phyloP scores from a whole-genome alignment of 2,888 invertebrate genomes.

The Drosophila macrothrix region DNA sequence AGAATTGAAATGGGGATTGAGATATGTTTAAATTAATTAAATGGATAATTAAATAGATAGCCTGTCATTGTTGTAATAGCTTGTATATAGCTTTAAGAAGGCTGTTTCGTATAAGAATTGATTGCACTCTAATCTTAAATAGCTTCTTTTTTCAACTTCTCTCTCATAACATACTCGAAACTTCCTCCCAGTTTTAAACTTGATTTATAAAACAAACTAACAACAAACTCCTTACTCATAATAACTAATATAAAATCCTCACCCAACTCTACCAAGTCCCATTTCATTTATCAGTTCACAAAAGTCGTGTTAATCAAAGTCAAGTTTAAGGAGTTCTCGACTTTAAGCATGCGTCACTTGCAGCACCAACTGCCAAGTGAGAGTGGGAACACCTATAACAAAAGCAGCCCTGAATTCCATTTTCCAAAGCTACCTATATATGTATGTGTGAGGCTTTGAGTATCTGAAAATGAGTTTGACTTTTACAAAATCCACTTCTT shows the following conservation, averaged over 20 bases:
- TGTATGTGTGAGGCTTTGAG: slow-evolving; percentile 24
- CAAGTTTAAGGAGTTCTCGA: slow-evolving; percentile 33
- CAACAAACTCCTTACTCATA: neutral
- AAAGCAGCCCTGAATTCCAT: slow-evolving; percentile 27
- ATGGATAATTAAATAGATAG: neutral
- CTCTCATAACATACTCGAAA: neutral
- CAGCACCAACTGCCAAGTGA: slow-evolving; percentile 17
- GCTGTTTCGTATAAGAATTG: neutral
- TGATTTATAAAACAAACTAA: slow-evolving; percentile 5
- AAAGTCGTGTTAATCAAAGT: slow-evolving; percentile 46
- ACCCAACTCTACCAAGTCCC: slow-evolving; percentile 18
- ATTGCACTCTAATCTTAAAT: neutral
- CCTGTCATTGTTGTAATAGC: too few relatives aligned
- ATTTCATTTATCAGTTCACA: slow-evolving; percentile 15
- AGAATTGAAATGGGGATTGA: neutral
- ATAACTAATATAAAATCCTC: slow-evolving; percentile 56
- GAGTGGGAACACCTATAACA: slow-evolving; percentile 7
- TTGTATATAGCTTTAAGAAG: neutral
- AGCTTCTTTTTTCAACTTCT: too few relatives aligned
- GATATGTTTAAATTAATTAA: neutral
- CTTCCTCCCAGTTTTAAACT: neutral
- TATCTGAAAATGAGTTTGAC: slow-evolving; percentile 25
- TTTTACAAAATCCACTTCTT: slow-evolving; percentile 4
- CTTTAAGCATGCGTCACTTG: slow-evolving; percentile 41
- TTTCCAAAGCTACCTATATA: neutral